Evolutionary conservation across 2,113 vertebrate species (phyloP), one percentile per base, ranked within the genome.

Genomic region (Uria lomvia): DNA sequence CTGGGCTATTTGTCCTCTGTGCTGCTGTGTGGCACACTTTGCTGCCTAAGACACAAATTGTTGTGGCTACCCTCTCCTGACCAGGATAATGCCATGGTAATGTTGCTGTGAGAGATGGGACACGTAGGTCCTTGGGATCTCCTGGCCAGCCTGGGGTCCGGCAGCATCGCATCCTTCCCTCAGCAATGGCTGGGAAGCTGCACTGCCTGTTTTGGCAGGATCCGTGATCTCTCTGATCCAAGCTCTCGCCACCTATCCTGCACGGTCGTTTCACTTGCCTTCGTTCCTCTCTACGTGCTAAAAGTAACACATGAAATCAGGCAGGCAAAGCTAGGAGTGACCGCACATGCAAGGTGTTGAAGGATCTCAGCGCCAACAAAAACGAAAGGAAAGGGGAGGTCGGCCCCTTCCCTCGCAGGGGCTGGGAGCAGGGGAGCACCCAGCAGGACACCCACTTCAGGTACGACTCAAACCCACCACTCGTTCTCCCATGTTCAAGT

Each of bases 271-370:
- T 68, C 77, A 60, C 38, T 38, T 19, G 38, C 53, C 34, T 66
- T n/a, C 10, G 5, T 71, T 62, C 49, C 12, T 68, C 38, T 45
- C n/a, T 8, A 15, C 1, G 4, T 40, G 78, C 19, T 89, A 29
- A 83, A 96, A 88, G 43, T 67, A 67, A 72, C 73, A 42, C 66
- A 38, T 14, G n/a, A 32, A 77, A 56, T 38, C 59, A 56, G 34
- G 14, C 36, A 77, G 38, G 38, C 29, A 81, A 68, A 95, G 73
- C n/a, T 18, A 70, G 59, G 42, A 88, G 29, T 56, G 11, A n/a
- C 3, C 7, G 5, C 15, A 19, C 0, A 0, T 0, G 1, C 16
- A 50, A 23, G 18, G 5, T 59, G 43, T 26, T 82, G 56, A 67
- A 78, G 52, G 15, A 60, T 49, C 42, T 43, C 27, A 63, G 47